A percentile compares a stretch with the other conserved stretches of the same genome.
phyloP scores from a whole-genome alignment of 2,888 invertebrate species.

The Tetragonisca angustula region DNA sequence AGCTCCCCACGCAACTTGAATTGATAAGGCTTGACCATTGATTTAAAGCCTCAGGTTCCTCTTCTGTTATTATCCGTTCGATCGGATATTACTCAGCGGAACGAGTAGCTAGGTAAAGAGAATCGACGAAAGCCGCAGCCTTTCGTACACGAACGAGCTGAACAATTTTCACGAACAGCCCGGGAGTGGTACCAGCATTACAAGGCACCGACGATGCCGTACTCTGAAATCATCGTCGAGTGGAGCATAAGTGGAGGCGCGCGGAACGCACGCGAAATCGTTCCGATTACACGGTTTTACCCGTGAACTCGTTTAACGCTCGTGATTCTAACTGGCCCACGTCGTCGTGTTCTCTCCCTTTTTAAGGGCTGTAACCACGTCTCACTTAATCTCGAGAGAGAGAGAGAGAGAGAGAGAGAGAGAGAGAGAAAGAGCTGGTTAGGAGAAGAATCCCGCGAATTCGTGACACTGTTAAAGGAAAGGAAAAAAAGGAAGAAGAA shows the following conservation, averaged over 20 bases:
- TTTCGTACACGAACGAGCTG: not conserved
- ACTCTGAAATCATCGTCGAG: slow-evolving; percentile 39
- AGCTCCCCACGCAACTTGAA: not conserved
- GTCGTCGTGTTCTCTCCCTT: not conserved
- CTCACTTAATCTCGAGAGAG: slow-evolving; percentile 51
- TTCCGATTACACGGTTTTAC: slow-evolving; percentile 52
- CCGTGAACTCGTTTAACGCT: slow-evolving; percentile 51
- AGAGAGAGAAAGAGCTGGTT: too few species aligned
- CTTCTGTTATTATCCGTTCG: not conserved
- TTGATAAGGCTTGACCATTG: not conserved
- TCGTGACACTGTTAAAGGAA: not conserved
- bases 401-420: not conserved
- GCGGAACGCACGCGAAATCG: slow-evolving; percentile 29
- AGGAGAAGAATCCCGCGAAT: slow-evolving; percentile 41
- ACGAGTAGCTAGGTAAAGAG: not conserved
- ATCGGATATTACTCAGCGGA: not conserved
- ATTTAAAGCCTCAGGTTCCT: not conserved
- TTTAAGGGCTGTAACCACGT: slow-evolving; percentile 39
- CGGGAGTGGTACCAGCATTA: slow-evolving; percentile 14
- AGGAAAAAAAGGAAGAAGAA: not conserved
- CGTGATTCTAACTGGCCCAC: slow-evolving; percentile 8
- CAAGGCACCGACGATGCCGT: slow-evolving; percentile 24
- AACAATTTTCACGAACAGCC: slow-evolving; percentile 27
- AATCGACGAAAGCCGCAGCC: not conserved
- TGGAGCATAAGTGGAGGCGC: not conserved